phyloP scores from a whole-genome alignment of 2,888 invertebrate genomes.

The Eupithecia subumbrata region DNA sequence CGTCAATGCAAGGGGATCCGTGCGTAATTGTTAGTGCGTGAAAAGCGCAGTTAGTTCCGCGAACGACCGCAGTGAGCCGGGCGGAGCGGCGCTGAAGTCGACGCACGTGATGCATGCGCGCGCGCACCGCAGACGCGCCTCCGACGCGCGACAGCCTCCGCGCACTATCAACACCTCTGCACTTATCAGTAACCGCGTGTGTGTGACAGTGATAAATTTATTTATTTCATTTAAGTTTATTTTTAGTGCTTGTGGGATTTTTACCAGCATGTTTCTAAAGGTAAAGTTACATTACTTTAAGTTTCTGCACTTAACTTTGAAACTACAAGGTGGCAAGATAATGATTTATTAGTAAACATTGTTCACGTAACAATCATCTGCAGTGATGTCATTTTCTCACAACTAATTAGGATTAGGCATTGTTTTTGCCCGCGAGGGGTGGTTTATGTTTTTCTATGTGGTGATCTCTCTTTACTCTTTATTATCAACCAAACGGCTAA shows the following conservation, averaged over 20 bases:
- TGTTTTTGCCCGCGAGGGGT: slow-evolving; percentile 43
- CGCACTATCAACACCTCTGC: slow-evolving; percentile 63
- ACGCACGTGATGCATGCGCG: slow-evolving; percentile 79
- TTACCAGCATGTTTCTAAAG: slow-evolving; percentile 62
- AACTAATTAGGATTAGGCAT: slow-evolving; percentile 45
- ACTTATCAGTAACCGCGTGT: slow-evolving; percentile 72
- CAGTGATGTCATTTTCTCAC: slow-evolving; percentile 54
- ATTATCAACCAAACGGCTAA: not conserved
- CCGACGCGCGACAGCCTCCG: slow-evolving; percentile 79
- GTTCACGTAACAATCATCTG: slow-evolving; percentile 55
- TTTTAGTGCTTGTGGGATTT: slow-evolving; percentile 46
- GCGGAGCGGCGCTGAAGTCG: slow-evolving; percentile 66
- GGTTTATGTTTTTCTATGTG: not conserved
- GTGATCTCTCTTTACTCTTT: not conserved
- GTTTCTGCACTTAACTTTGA: slow-evolving; percentile 47
- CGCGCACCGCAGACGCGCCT: slow-evolving; percentile 73
- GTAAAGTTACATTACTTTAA: slow-evolving; percentile 58
- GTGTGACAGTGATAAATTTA: slow-evolving; percentile 64
- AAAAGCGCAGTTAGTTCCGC: slow-evolving; percentile 71
- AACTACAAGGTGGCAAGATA: slow-evolving; percentile 51
- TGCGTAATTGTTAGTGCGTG: slow-evolving; percentile 65
- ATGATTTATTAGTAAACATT: slow-evolving; percentile 57
- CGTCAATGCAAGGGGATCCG: slow-evolving; percentile 51
- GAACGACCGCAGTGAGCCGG: slow-evolving; percentile 60
- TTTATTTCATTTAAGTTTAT: slow-evolving; percentile 43